Conservation (phyloP, 1,140 invertebrate genomes). For the Hestina assimilis region DNA sequence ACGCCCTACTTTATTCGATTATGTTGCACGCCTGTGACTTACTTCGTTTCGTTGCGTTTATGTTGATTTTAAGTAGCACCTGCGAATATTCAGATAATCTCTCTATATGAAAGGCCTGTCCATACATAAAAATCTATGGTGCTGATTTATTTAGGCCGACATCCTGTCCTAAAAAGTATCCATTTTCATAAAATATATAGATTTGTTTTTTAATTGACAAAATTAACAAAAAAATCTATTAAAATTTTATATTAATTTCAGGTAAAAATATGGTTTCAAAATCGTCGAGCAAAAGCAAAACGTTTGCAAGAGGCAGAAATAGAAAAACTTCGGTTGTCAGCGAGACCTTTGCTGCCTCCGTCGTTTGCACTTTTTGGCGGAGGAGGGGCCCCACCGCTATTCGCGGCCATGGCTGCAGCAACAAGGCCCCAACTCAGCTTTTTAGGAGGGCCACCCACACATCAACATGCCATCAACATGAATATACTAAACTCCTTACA, state of each 20-base stretch:
- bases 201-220: too few species aligned
- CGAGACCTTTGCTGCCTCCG: conserved; percentile 64
- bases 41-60: too few species aligned
- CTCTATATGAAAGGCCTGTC: too few species aligned
- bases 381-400: conserved; percentile 66
- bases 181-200: too few species aligned
- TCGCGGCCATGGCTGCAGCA: conserved; percentile 70
- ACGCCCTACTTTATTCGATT: too few species aligned
- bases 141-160: too few species aligned
- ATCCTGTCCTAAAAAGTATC: too few species aligned
- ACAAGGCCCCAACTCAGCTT: conserved; percentile 69
- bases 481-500: conserved; percentile 72
- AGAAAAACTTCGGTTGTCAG: conserved; percentile 82
- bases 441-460: conserved; percentile 64
- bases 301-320: conserved; percentile 95
- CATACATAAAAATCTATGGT: too few species aligned
- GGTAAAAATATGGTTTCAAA: conserved; percentile 99
- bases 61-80: too few species aligned
- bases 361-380: conserved; percentile 68
- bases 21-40: too few species aligned
- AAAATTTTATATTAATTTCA: conserved; percentile 35
- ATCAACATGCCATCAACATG: conserved; percentile 74
- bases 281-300: conserved; percentile 95
- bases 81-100: too few species aligned
- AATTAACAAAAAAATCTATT: background rate